A percentile compares a stretch with the other conserved stretches of the same genome.
Evolutionary conservation across 2,113 vertebrate species (phyloP).

Genomic region (Nansenia antarctica): DNA sequence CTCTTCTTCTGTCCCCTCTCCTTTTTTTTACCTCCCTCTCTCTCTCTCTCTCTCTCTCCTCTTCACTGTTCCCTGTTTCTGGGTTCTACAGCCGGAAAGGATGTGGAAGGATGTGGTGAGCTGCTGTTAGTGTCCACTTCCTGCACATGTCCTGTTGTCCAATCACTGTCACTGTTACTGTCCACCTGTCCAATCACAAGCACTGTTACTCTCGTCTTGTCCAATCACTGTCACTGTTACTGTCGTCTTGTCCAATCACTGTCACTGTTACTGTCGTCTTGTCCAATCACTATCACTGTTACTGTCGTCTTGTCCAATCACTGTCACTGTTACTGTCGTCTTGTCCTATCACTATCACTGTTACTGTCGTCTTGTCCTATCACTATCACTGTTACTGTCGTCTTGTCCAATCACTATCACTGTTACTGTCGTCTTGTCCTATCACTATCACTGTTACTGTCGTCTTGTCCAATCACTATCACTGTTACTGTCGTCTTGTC

Average conservation of each 20-base stretch:
- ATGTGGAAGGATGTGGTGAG: constrained; percentile 63
- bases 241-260: neutral
- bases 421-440: constrained; percentile 7
- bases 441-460: neutral
- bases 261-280: neutral
- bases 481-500: constrained; percentile 56
- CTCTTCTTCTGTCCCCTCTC: too few relatives aligned
- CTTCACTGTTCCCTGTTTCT: constrained; percentile 20
- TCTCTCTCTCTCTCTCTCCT: constrained; percentile 15
- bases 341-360: neutral
- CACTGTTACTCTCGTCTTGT: too few relatives aligned
- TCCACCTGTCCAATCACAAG: neutral
- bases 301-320: too few relatives aligned
- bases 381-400: constrained; percentile 54
- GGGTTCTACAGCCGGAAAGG: constrained; percentile 30
- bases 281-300: too few relatives aligned
- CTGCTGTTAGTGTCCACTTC: constrained; percentile 63
- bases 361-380: neutral
- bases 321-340: neutral
- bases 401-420: constrained; percentile 18
- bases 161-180: neutral
- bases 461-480: neutral
- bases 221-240: neutral
- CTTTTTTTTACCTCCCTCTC: neutral
- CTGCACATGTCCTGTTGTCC: neutral